Evolutionary conservation across 2,797 vertebrate species (phyloP).

Genomic region (Sandelia bainsii): DNA sequence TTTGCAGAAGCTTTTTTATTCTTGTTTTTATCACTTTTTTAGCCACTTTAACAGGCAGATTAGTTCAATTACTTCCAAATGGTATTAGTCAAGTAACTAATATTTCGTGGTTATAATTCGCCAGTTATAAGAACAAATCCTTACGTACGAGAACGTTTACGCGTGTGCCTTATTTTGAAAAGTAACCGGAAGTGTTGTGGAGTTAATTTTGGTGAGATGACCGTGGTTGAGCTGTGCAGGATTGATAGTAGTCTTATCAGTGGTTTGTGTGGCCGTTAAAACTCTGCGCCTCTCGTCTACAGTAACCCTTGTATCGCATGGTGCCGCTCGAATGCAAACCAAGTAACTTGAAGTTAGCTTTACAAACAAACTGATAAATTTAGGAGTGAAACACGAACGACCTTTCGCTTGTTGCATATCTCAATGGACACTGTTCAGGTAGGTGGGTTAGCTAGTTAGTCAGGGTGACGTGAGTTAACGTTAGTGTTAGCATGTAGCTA

Average conservation of each 20-base stretch:
- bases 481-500: slow-evolving; percentile 61
- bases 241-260: slow-evolving; percentile 27
- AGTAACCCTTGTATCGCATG: not conserved
- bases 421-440: slow-evolving; percentile 75
- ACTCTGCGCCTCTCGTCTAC: slow-evolving; percentile 6
- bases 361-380: not conserved
- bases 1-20: too few species aligned
- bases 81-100: not conserved
- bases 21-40: too few species aligned
- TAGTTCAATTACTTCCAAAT: too few species aligned
- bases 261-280: not conserved
- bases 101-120: not conserved
- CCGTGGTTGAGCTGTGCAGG: not conserved
- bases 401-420: not conserved
- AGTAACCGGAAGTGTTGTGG: slow-evolving; percentile 2
- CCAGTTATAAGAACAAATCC: too few species aligned
- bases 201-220: slow-evolving; percentile 7
- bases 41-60: too few species aligned
- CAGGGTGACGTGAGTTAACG: slow-evolving; percentile 18
- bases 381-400: not conserved
- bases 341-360: slow-evolving; percentile 17
- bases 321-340: slow-evolving; percentile 1
- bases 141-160: too few species aligned
- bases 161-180: slow-evolving; percentile 44
- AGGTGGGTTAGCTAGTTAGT: slow-evolving; percentile 3